Base-by-base conservation (phyloP, 2,797 vertebrate species). In the Gymnocypris eckloni region DNA sequence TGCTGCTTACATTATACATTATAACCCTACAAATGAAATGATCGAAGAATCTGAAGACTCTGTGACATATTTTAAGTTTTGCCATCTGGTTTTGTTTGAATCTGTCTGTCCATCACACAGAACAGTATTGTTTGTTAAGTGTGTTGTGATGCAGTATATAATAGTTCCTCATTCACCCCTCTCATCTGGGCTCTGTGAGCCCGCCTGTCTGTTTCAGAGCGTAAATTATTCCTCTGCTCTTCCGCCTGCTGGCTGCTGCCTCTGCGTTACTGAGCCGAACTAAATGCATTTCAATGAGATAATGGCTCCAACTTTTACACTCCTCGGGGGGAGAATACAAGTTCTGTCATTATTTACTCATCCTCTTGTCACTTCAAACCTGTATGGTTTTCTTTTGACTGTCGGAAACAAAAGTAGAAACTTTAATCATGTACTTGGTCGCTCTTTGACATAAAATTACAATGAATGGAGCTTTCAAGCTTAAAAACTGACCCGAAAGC, bases 181-280 rank as follows among this genome's bases (percentile, higher is more conserved):
- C 77, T 41, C 83, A 82, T 85, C 86, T 84, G 77, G 50, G 45
- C 50, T 80, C 59, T 77, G n/a, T 81, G 73, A 66, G 79, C 79
- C 77, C 78, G 73, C 59, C 79, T 90, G 81, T 88, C 79, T 78
- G 77, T 86, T 90, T 81, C 75, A 37, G 82, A 82, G 79, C 50
- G 45, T 83, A 84, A 88, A 86, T 89, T 75, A 86, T 90, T 90
- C 87, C 84, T 86, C 85, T 86, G 78, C 88, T 81, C 84, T 84
- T 87, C 85, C 87, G 81, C 85, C 82, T 61, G 66, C 77, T 79
- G 81, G 76, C 83, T 70, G 79, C 87, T 86, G 79, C 83, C 73
- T 81, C 66, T 82, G 78, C 79, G 72, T 79, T 80, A 84, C 85
- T 54, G 79, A 89, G 85, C 59, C 61, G 87, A 91, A 87, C 79